Evolutionary conservation across 2,113 vertebrate species (phyloP).

Genomic region (Tiliqua scincoides): DNA sequence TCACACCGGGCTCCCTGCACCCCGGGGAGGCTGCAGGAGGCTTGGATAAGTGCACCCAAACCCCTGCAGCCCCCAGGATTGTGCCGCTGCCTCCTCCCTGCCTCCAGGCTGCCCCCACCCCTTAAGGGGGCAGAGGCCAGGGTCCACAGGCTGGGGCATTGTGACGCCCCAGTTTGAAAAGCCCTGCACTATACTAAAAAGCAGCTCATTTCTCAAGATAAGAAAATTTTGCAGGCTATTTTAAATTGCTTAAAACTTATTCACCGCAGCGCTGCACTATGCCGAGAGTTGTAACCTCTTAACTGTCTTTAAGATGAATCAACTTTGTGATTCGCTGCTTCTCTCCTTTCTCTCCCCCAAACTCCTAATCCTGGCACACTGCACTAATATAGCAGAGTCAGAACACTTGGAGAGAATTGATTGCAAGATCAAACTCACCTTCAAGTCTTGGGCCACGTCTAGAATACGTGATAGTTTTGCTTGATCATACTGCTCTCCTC

Average conservation of each 20-base stretch:
- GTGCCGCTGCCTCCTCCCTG: no score
- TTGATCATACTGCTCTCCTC: constrained; percentile 98
- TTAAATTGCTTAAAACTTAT: not conserved
- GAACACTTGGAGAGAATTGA: not conserved
- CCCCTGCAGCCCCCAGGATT: no score
- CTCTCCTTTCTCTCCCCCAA: not conserved
- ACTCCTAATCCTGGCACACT: not conserved
- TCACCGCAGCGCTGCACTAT: not conserved
- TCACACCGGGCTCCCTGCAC: no score
- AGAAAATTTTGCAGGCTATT: not conserved
- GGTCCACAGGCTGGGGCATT: no score
- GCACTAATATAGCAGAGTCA: not conserved
- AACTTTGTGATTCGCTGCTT: not conserved
- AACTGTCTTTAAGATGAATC: not conserved
- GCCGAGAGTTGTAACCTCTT: no score
- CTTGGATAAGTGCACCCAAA: no score
- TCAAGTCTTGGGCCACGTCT: constrained; percentile 98
- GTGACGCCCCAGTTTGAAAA: no score
- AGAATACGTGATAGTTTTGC: constrained; percentile 97
- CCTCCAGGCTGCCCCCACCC: no score
- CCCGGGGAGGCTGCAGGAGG: no score
- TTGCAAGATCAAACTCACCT: constrained; percentile 78
- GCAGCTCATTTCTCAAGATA: not conserved
- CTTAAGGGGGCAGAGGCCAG: no score
- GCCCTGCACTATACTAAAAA: no score